Evolutionary conservation across 2,888 invertebrate species (phyloP).

Genomic region (Drosophila niveifrons): DNA sequence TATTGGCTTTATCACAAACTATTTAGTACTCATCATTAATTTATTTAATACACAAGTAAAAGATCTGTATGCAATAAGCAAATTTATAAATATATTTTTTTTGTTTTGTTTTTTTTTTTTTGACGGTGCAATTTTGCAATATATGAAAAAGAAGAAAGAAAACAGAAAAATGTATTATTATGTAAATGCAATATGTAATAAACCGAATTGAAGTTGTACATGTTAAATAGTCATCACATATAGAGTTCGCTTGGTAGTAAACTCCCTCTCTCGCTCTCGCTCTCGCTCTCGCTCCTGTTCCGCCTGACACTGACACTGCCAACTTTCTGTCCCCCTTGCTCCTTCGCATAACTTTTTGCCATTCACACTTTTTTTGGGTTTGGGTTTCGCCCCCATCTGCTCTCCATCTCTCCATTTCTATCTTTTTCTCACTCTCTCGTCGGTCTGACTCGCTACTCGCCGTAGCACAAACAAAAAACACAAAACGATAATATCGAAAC

Average conservation of each 20-base stretch:
- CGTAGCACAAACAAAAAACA: slow-evolving; percentile 18
- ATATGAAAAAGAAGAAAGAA: slow-evolving; percentile 6
- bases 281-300: not conserved
- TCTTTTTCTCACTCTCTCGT: not conserved
- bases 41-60: slow-evolving; percentile 30
- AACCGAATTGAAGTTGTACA: slow-evolving; percentile 41
- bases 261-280: not conserved
- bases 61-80: slow-evolving; percentile 11
- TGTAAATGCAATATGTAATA: slow-evolving; percentile 53
- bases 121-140: slow-evolving; percentile 40
- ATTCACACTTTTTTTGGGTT: not conserved
- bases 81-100: slow-evolving; percentile 9
- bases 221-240: slow-evolving; percentile 30
- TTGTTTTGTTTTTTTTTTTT: slow-evolving; percentile 13
- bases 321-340: not conserved
- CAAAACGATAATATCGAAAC: slow-evolving; percentile 1
- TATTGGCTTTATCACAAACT: slow-evolving; percentile 28
- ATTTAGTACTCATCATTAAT: slow-evolving; percentile 32
- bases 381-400: slow-evolving; percentile 8
- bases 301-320: slow-evolving; percentile 2
- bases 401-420: not conserved
- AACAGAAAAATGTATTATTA: slow-evolving; percentile 35
- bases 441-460: slow-evolving; percentile 3
- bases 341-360: not conserved
- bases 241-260: slow-evolving; percentile 10